Percentiles rank a stretch among this genome's conserved stretches.
These are phyloP conservation scores for Dolichomitus sp. DNA, from an alignment of 2,888 invertebrate genomes.

Conservation along the genomic window DNA sequence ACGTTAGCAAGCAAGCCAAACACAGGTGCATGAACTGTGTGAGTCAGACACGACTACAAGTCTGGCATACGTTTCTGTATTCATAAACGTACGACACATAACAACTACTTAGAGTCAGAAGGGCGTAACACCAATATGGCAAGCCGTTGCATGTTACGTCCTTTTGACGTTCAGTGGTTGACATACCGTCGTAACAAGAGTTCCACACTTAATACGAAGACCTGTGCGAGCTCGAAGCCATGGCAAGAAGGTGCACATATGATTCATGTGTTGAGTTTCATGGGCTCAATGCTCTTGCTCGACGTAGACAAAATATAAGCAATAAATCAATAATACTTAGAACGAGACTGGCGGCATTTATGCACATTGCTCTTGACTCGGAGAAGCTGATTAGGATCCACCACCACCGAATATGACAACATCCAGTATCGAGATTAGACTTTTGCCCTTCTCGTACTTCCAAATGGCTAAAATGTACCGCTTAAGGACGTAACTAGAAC, in stretches of 20 bases:
- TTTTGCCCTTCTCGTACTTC: no score
- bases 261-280: slow-evolving; percentile 31
- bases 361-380: slow-evolving; percentile 67
- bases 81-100: not conserved
- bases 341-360: slow-evolving; percentile 54
- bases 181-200: not conserved
- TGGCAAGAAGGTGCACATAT: not conserved
- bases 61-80: slow-evolving; percentile 9
- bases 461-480: no score
- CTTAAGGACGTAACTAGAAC: no score
- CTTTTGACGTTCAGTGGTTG: not conserved
- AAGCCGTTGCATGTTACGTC: not conserved
- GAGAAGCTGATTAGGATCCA: slow-evolving; percentile 69
- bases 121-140: not conserved
- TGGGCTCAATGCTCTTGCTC: slow-evolving; percentile 22
- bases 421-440: not conserved
- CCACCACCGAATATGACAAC: not conserved
- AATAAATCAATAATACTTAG: slow-evolving; percentile 76
- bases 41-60: not conserved
- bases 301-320: slow-evolving; percentile 81
- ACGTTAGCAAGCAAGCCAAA: slow-evolving; percentile 1
- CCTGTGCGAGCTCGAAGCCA: not conserved
- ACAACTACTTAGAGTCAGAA: not conserved
- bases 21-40: slow-evolving; percentile 19
- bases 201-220: slow-evolving; percentile 5